A percentile compares a stretch with the other conserved stretches of the same genome.
Conservation (phyloP, 2,888 invertebrate genomes). For the Chalcosyrphus nemorum region DNA sequence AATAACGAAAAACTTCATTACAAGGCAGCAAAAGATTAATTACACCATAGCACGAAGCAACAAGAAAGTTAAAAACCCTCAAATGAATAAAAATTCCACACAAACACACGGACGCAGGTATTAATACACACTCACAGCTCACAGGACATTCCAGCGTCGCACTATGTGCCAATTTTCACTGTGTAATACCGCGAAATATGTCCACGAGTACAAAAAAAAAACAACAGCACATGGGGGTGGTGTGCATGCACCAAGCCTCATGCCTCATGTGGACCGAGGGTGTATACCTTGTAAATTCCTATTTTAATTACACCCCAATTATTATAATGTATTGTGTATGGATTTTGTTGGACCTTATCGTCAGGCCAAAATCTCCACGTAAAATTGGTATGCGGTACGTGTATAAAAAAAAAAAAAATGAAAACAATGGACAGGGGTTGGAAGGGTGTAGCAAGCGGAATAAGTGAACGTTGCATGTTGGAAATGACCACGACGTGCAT, state of each 20-base stretch:
- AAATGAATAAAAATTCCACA: constrained; percentile 66
- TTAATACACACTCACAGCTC: constrained; percentile 60
- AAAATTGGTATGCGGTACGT: constrained; percentile 51
- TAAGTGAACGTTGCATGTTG: constrained; percentile 59
- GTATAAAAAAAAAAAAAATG: no score
- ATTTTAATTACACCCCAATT: constrained; percentile 73
- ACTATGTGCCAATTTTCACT: constrained; percentile 69
- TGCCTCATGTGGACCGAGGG: constrained; percentile 44
- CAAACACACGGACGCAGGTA: constrained; percentile 32
- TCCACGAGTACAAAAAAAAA: constrained; percentile 43
- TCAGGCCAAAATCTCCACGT: constrained; percentile 51
- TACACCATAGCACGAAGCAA: constrained; percentile 71
- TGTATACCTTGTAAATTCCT: constrained; percentile 69
- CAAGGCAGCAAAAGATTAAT: constrained; percentile 72
- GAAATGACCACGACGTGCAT: constrained; percentile 67
- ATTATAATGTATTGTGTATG: constrained; percentile 72
- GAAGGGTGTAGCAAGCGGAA: not conserved
- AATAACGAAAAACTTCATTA: constrained; percentile 63
- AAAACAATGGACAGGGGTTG: constrained; percentile 5
- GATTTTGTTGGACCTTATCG: constrained; percentile 69
- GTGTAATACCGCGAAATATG: constrained; percentile 69
- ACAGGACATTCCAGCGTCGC: constrained; percentile 70
- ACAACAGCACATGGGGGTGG: not conserved
- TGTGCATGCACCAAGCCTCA: constrained; percentile 38
- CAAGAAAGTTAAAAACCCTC: constrained; percentile 68